Evolutionary conservation across 2,888 invertebrate genomes (phyloP).

Genomic region (Coleophora flavipennella): DNA sequence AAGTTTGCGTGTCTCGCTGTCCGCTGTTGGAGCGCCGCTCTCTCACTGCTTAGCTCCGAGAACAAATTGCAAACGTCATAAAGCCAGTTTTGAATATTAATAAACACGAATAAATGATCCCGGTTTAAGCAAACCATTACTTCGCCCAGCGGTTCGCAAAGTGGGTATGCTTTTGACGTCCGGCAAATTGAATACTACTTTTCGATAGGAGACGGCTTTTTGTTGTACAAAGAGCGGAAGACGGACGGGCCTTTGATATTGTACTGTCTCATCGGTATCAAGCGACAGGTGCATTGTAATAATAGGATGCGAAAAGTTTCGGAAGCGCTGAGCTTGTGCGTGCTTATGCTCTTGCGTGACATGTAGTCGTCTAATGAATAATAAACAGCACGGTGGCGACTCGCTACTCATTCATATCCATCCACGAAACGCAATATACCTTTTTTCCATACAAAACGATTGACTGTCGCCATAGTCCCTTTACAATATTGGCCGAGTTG

Average conservation of each 20-base stretch:
- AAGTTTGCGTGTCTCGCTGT: slow-evolving; percentile 57
- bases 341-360: slow-evolving; percentile 62
- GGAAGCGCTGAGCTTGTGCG: slow-evolving; percentile 58
- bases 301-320: slow-evolving; percentile 44
- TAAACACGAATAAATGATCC: slow-evolving; percentile 51
- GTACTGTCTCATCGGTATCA: background rate
- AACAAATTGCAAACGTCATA: slow-evolving; percentile 59
- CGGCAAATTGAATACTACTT: slow-evolving; percentile 31
- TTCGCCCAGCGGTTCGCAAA: slow-evolving; percentile 34
- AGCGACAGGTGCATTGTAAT: slow-evolving; percentile 24
- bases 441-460: slow-evolving; percentile 54
- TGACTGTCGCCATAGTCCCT: slow-evolving; percentile 41
- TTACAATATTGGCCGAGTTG: slow-evolving; percentile 37
- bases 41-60: slow-evolving; percentile 42
- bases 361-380: slow-evolving; percentile 66
- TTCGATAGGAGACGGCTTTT: slow-evolving; percentile 5
- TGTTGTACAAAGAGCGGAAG: slow-evolving; percentile 3
- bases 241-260: slow-evolving; percentile 3
- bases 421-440: slow-evolving; percentile 56
- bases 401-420: slow-evolving; percentile 65
- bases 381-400: slow-evolving; percentile 63
- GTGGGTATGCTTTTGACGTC: slow-evolving; percentile 33
- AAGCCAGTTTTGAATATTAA: slow-evolving; percentile 58
- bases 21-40: slow-evolving; percentile 35
- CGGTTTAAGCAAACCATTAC: slow-evolving; percentile 34